Evolutionary conservation across 1,140 invertebrate species (phyloP), one percentile per base, ranked within the genome.

Genomic region (Procambarus virginalis): DNA sequence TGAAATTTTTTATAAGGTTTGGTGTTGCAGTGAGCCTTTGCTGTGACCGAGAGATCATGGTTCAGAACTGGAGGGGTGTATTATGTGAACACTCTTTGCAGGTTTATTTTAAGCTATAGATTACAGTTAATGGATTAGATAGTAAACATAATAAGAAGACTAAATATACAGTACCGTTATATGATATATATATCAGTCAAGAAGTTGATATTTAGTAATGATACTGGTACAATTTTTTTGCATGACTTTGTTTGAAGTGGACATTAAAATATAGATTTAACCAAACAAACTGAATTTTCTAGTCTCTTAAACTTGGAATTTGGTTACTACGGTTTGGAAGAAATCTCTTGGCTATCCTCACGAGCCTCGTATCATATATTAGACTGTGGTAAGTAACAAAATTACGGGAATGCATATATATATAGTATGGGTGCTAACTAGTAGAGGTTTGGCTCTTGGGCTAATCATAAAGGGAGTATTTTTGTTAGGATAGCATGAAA

Each of bases 281-380:
- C 10, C 6, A 70, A 3, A 70, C 3, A 22, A 22, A 22, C 20
- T 70, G 68, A 70, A 22, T 70, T 70, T 55, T 58, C 49, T 55
- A 55, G 78, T 58, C 49, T 48, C 34, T 80, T 58, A 80, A 80
- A 34, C 9, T n/a, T 51, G 78, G 49, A 20, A 34, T 55, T 80
- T 55, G 78, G 49, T 55, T 55, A 58, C 78, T 55, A 58, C 78
- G 49, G 78, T 58, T 80, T 80, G 55, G 78, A 80, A 22, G 78
- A 55, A 80, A 55, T 22, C 55, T 80, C 55, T 4, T 80, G 48
- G 49, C 55, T 55, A 55, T n/a, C 78, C 22, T n/a, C 55, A 80
- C 22, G 45, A 55, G 48, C 55, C 78, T 80, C 49, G 55, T 80
- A 45, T 55, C 55, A 12, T 55, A 6, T 80, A 34, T 17, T 51